Evolutionary conservation across 2,113 vertebrate genomes (phyloP).

Genomic region (Vireo altiloquus): DNA sequence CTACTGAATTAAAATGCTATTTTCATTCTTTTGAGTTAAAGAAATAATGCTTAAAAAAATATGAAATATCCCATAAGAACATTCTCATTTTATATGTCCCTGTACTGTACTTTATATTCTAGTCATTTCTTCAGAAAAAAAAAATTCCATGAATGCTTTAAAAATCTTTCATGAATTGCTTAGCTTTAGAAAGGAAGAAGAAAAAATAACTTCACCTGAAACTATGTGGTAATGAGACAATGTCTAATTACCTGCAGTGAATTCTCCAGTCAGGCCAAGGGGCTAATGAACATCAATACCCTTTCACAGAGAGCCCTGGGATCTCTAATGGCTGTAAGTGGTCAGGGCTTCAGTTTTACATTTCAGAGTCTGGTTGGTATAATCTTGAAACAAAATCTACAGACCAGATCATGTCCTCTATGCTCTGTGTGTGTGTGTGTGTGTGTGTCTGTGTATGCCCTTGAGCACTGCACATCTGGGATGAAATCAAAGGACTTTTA

Average conservation of each 20-base stretch:
- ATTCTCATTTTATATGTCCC: not conserved
- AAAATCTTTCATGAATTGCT: not conserved
- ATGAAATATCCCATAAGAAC: not conserved
- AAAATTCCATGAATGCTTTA: not conserved
- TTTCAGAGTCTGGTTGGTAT: constrained; percentile 40
- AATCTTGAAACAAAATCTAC: constrained; percentile 56
- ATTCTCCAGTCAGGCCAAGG: constrained; percentile 1
- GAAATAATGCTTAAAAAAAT: not conserved
- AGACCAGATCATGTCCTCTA: not conserved
- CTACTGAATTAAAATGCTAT: not conserved
- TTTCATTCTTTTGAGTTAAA: not conserved
- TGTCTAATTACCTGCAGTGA: constrained; percentile 34
- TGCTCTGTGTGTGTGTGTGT: not conserved
- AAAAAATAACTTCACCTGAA: constrained; percentile 35
- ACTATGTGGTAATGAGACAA: not conserved
- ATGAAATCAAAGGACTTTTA: constrained; percentile 37
- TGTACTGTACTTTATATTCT: not conserved
- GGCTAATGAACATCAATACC: constrained; percentile 44
- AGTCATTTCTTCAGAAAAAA: not conserved
- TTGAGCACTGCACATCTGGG: constrained; percentile 46
- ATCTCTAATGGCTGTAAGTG: constrained; percentile 49
- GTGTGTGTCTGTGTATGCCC: not conserved
- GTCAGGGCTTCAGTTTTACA: constrained; percentile 6
- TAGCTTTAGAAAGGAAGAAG: not conserved
- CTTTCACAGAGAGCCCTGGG: constrained; percentile 17